These are phyloP conservation scores for Sminthurides aquaticus DNA, from an alignment of 2,888 invertebrate species.

Conservation along the genomic window DNA sequence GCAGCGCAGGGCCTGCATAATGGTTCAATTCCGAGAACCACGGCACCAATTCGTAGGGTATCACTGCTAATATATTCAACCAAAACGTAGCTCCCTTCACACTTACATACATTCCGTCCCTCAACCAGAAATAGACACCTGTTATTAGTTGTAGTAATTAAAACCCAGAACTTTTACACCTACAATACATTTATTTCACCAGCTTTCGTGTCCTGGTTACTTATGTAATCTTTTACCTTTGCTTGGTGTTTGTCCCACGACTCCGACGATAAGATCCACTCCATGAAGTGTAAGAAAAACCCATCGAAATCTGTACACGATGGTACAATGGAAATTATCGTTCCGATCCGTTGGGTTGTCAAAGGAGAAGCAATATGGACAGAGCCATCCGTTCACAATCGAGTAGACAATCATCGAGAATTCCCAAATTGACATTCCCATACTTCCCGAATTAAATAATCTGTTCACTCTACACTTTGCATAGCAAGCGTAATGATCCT, in stretches of 20 bases:
- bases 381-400: slow-evolving; percentile 12
- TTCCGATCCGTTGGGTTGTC: neutral
- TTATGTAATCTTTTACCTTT: no score
- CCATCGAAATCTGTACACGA: no score
- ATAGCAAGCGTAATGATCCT: slow-evolving; percentile 18
- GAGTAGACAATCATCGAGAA: slow-evolving; percentile 18
- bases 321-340: slow-evolving; percentile 7
- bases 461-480: slow-evolving; percentile 1
- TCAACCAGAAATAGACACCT: slow-evolving; percentile 24
- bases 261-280: no score
- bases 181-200: no score
- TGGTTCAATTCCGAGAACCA: neutral
- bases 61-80: slow-evolving; percentile 21
- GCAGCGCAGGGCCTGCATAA: neutral
- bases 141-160: no score
- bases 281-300: no score
- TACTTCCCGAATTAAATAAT: neutral
- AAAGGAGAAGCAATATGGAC: slow-evolving; percentile 31
- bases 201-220: no score
- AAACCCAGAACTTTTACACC: no score
- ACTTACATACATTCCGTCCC: slow-evolving; percentile 23
- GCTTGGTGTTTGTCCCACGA: no score
- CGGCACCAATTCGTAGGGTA: slow-evolving; percentile 14
- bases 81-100: slow-evolving; percentile 18
- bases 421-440: slow-evolving; percentile 25